A percentile compares a stretch with the other conserved stretches of the same genome.
Evolutionary conservation across 2,888 invertebrate genomes (phyloP).

Genomic region (Lottia gigantea): DNA sequence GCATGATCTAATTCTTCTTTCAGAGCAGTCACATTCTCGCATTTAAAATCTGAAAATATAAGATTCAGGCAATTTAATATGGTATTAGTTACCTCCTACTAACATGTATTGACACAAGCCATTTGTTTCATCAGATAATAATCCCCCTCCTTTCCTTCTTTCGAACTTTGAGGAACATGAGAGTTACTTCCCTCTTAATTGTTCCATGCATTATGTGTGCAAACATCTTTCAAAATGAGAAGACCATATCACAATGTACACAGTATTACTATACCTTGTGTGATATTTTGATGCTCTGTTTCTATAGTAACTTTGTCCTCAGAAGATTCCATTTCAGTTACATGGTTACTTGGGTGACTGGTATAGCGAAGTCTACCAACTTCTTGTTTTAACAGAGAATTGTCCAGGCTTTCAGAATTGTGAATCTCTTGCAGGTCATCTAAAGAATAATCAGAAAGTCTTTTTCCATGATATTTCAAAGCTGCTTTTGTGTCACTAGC

Average conservation of each 20-base stretch:
- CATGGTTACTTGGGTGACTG: neutral
- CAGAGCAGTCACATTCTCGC: neutral
- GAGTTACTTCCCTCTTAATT: too few species aligned
- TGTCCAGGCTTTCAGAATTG: neutral
- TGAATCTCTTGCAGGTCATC: neutral
- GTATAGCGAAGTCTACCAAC: slow-evolving; percentile 17
- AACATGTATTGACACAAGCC: neutral
- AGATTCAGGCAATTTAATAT: neutral
- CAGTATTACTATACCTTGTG: too few species aligned
- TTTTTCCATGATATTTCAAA: neutral
- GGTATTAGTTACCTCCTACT: neutral
- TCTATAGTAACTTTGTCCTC: too few species aligned
- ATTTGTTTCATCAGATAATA: too few species aligned
- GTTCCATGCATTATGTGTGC: too few species aligned
- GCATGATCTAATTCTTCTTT: slow-evolving; percentile 11
- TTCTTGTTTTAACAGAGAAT: slow-evolving; percentile 15
- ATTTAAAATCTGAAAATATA: neutral
- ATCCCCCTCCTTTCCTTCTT: too few species aligned
- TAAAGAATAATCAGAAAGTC: neutral
- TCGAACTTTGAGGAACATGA: too few species aligned
- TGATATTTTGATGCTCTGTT: too few species aligned
- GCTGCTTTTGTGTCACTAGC: neutral
- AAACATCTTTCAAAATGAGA: too few species aligned
- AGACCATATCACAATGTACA: too few species aligned
- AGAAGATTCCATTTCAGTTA: too few species aligned